These are phyloP conservation scores for Holothuria scabra DNA, from an alignment of 53 echinoderm and acorn worm species.

Conservation along the genomic window DNA sequence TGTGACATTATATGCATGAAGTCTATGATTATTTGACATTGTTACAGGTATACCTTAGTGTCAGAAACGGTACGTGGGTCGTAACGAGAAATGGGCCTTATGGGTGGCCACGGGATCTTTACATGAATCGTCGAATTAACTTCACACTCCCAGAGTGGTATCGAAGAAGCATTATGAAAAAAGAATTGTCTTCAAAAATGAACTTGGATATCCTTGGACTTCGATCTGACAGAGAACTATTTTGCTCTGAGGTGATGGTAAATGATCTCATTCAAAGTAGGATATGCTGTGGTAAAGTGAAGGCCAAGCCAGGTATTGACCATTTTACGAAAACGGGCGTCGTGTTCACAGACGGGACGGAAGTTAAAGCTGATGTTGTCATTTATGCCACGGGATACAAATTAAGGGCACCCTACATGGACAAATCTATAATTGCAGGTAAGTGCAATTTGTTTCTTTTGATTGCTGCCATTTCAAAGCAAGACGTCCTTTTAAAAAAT, in stretches of 20 bases:
- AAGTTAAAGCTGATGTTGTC: slow-evolving; percentile 73
- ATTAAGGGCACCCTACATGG: slow-evolving; percentile 66
- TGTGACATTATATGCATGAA: too few species aligned
- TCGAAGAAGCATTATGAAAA: slow-evolving; percentile 50
- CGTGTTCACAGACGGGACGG: slow-evolving; percentile 83
- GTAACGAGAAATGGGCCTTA: slow-evolving; percentile 62
- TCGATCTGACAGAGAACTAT: slow-evolving; percentile 63
- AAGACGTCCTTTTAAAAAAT: too few species aligned
- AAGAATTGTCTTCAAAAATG: slow-evolving; percentile 51
- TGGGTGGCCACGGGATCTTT: slow-evolving; percentile 69
- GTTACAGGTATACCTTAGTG: slow-evolving; percentile 73
- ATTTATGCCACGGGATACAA: slow-evolving; percentile 89
- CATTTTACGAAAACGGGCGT: slow-evolving; percentile 70
- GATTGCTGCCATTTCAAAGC: too few species aligned
- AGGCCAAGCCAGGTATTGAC: slow-evolving; percentile 76
- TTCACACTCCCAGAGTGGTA: slow-evolving; percentile 57
- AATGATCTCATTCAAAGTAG: slow-evolving; percentile 82
- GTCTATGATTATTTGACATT: not conserved
- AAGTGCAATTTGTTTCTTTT: not conserved
- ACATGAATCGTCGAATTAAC: slow-evolving; percentile 65
- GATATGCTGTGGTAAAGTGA: slow-evolving; percentile 82
- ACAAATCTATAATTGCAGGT: slow-evolving; percentile 51
- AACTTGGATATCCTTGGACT: slow-evolving; percentile 79
- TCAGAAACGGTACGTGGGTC: slow-evolving; percentile 84
- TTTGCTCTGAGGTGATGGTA: slow-evolving; percentile 76